A percentile compares a stretch with the other conserved stretches of the same genome.
Conservation (phyloP, 2,797 vertebrate species). For the Pangasius larnaudii region DNA sequence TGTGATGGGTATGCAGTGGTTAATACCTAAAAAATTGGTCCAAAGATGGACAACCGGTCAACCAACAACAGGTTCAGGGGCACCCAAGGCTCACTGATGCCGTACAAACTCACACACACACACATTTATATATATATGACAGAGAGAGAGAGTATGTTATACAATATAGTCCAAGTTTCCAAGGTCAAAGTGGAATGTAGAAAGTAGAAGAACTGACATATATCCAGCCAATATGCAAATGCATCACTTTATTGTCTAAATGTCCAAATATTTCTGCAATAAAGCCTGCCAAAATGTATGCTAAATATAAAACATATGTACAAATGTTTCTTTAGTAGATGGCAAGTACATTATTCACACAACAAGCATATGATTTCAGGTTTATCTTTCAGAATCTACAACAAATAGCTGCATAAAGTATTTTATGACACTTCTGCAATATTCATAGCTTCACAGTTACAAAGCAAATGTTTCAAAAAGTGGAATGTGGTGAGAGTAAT, state of each 20-base stretch:
- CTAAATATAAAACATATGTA: slow-evolving; percentile 45
- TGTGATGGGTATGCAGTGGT: no score
- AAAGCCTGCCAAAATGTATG: slow-evolving; percentile 40
- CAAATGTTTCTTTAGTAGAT: slow-evolving; percentile 33
- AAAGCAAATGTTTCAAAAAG: slow-evolving; percentile 17
- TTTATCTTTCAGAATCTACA: slow-evolving; percentile 38
- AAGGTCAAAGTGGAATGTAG: neutral
- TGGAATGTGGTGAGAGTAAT: neutral
- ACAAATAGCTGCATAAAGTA: slow-evolving; percentile 39
- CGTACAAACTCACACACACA: no score
- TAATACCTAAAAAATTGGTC: no score
- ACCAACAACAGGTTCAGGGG: no score
- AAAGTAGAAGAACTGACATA: slow-evolving; percentile 10
- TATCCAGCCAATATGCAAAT: slow-evolving; percentile 1
- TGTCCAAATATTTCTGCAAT: slow-evolving; percentile 53
- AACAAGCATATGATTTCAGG: slow-evolving; percentile 29
- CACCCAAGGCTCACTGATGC: no score
- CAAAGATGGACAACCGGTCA: no score
- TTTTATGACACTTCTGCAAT: slow-evolving; percentile 30
- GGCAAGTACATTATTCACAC: slow-evolving; percentile 25
- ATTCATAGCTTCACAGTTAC: slow-evolving; percentile 31
- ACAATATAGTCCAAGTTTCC: neutral
- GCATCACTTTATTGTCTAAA: slow-evolving; percentile 42
- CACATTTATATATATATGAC: no score
- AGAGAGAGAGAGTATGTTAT: neutral